Evolutionary conservation across 2,113 vertebrate genomes (phyloP).

Genomic region (Siphamia tubifer): DNA sequence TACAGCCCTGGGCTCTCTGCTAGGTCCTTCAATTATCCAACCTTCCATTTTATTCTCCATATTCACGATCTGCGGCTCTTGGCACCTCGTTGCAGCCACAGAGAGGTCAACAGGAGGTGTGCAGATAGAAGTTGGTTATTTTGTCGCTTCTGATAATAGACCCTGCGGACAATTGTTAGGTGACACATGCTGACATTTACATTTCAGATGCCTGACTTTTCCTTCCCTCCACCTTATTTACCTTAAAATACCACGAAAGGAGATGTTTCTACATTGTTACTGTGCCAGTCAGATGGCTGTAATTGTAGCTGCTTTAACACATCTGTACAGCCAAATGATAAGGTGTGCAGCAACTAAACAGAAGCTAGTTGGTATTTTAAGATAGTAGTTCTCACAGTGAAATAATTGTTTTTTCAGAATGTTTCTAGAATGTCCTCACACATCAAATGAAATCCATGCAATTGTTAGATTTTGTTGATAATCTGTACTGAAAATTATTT

Average conservation of each 20-base stretch:
- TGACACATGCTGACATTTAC: conserved; percentile 33
- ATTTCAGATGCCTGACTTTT: background rate
- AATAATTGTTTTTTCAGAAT: background rate
- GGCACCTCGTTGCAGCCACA: background rate
- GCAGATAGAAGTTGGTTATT: conserved; percentile 17
- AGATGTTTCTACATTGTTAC: conserved; percentile 16
- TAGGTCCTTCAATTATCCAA: background rate
- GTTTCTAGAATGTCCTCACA: too few species aligned
- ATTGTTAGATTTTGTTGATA: too few species aligned
- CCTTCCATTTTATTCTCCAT: background rate
- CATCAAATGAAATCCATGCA: too few species aligned
- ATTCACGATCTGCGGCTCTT: background rate
- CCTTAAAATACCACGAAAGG: conserved; percentile 27
- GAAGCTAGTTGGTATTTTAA: background rate
- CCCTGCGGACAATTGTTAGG: conserved; percentile 15
- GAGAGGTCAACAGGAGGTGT: background rate
- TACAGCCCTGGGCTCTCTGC: background rate
- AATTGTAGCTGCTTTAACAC: conserved; percentile 33
- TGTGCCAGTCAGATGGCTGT: background rate
- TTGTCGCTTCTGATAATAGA: conserved; percentile 35
- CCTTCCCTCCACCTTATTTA: conserved; percentile 35
- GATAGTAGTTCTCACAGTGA: conserved; percentile 10
- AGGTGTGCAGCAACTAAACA: background rate
- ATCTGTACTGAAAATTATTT: too few species aligned
- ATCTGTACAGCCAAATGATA: conserved; percentile 22